A percentile compares a stretch with the other conserved stretches of the same genome.
phyloP scores from a whole-genome alignment of 2,888 invertebrate species.

The Fissipunctia ypsillon region DNA sequence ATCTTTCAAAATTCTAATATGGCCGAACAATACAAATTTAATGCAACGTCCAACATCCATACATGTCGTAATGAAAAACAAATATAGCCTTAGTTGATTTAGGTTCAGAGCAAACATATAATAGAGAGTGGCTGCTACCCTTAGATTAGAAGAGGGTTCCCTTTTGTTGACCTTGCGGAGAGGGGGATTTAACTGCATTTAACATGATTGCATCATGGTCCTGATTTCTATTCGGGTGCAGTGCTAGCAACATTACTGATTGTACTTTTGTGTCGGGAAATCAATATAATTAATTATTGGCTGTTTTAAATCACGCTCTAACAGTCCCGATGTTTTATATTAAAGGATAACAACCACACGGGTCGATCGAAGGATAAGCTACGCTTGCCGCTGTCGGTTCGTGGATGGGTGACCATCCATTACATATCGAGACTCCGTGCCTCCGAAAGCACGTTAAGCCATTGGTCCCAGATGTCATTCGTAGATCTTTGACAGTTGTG shows the following conservation, averaged over 20 bases:
- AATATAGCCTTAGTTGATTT: conserved; percentile 76
- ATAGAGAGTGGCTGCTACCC: conserved; percentile 73
- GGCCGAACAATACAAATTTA: conserved; percentile 64
- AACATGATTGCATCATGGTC: conserved; percentile 67
- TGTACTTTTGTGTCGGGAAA: conserved; percentile 2
- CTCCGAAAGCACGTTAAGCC: neutral
- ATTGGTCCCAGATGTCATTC: neutral
- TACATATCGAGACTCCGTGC: too few species aligned
- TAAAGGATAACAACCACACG: too few species aligned
- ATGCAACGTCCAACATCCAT: conserved; percentile 64
- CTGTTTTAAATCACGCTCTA: conserved; percentile 53
- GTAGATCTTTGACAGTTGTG: neutral
- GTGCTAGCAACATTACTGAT: conserved; percentile 31
- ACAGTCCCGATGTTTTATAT: conserved; percentile 1
- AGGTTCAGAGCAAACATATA: conserved; percentile 76
- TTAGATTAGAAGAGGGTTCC: conserved; percentile 70
- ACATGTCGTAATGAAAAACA: conserved; percentile 79
- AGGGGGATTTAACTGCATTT: conserved; percentile 67
- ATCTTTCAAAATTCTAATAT: conserved; percentile 62
- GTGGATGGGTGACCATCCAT: too few species aligned
- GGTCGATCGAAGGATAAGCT: neutral
- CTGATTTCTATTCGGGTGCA: conserved; percentile 42
- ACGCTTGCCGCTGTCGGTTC: neutral
- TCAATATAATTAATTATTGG: conserved; percentile 16
- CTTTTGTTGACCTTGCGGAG: conserved; percentile 67